These are phyloP conservation scores for Romanogobio albipinnatus DNA, from an alignment of 2,113 vertebrate species.

Conservation along the genomic window DNA sequence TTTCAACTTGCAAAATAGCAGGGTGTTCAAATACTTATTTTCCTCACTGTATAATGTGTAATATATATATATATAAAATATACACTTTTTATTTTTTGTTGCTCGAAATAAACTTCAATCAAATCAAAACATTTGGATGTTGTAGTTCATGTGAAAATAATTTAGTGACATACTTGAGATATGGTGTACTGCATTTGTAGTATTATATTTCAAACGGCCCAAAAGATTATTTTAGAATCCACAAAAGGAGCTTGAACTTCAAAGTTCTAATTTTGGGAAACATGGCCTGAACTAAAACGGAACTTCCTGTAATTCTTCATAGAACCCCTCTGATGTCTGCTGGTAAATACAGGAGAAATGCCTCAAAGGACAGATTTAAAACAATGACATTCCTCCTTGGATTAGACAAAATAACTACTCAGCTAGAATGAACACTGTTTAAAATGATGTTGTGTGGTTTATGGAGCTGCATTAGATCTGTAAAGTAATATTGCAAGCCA, in stretches of 20 bases:
- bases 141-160: not conserved
- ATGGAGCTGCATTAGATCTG: not conserved
- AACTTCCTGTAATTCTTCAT: slow-evolving; percentile 27
- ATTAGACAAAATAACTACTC: not conserved
- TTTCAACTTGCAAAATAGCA: no score
- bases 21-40: no score
- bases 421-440: not conserved
- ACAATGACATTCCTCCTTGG: not conserved
- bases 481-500: not conserved
- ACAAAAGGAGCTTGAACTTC: slow-evolving; percentile 9
- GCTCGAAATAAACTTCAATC: no score
- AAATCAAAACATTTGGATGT: not conserved
- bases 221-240: not conserved
- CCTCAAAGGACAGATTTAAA: not conserved
- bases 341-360: slow-evolving; percentile 5
- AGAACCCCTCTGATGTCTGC: slow-evolving; percentile 3
- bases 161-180: not conserved
- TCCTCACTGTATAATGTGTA: no score
- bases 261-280: not conserved
- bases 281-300: not conserved
- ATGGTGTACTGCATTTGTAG: not conserved
- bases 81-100: no score
- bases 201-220: not conserved
- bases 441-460: not conserved
- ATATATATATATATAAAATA: no score